These are phyloP conservation scores for Dipus sagitta DNA, from an alignment of 2,797 vertebrate genomes.

Conservation along the genomic window DNA sequence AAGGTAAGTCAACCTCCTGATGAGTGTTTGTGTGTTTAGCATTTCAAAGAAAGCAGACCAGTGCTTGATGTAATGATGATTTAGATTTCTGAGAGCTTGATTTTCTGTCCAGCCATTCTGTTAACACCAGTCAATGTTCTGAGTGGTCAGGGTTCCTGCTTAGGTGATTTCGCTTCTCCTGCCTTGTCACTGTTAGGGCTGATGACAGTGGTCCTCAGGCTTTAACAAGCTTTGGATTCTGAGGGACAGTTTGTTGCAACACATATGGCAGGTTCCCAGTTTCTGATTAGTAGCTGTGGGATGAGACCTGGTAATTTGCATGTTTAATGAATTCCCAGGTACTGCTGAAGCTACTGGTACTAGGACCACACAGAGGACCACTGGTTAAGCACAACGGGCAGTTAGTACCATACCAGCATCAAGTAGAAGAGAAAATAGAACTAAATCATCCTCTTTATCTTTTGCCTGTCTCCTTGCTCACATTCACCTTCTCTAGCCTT, in stretches of 20 bases:
- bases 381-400: background rate
- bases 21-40: background rate
- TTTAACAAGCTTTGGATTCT: background rate
- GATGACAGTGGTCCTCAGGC: background rate
- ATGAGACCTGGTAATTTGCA: background rate
- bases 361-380: background rate
- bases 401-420: background rate
- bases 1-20: background rate
- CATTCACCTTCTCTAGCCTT: background rate
- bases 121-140: slow-evolving; percentile 48
- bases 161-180: background rate
- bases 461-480: background rate
- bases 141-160: background rate
- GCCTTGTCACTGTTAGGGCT: slow-evolving; percentile 1
- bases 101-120: slow-evolving; percentile 3
- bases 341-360: background rate
- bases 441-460: background rate
- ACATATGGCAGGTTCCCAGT: background rate
- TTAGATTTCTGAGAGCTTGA: slow-evolving; percentile 38
- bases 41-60: slow-evolving; percentile 25
- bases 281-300: slow-evolving; percentile 8
- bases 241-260: background rate
- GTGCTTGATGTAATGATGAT: slow-evolving; percentile 15
- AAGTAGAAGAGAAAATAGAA: background rate
- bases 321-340: slow-evolving; percentile 17